Conservation (phyloP, 2,113 vertebrate species). For the Lycaon pictus region DNA sequence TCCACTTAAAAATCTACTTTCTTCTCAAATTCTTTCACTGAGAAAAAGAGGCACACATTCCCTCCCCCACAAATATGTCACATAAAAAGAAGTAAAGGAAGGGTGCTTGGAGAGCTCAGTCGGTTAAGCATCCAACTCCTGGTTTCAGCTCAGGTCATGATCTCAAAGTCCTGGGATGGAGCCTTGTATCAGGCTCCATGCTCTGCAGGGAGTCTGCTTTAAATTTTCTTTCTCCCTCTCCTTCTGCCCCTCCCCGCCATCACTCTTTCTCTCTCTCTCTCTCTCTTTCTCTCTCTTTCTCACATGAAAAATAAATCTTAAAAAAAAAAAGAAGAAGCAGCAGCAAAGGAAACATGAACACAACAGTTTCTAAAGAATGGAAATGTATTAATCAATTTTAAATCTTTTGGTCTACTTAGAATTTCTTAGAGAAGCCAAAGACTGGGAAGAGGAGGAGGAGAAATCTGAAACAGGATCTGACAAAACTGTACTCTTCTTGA, state of each 20-base stretch:
- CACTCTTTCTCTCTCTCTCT: neutral
- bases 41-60: neutral
- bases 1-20: conserved; percentile 50
- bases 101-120: neutral
- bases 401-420: conserved; percentile 21
- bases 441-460: neutral
- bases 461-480: neutral
- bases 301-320: neutral
- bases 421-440: conserved; percentile 36
- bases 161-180: neutral
- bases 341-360: neutral
- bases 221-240: neutral
- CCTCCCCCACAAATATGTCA: neutral
- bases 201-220: neutral
- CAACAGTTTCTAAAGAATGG: neutral
- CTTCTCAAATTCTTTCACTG: neutral
- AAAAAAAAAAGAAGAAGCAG: neutral
- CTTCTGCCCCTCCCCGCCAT: neutral
- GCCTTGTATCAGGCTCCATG: neutral
- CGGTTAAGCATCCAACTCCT: neutral
- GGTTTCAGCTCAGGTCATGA: neutral
- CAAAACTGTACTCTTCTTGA: neutral
- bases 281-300: neutral
- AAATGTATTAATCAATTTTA: neutral
- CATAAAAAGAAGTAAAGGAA: neutral